Conservation (phyloP, 1,140 invertebrate genomes). For the Homarus americanus region DNA sequence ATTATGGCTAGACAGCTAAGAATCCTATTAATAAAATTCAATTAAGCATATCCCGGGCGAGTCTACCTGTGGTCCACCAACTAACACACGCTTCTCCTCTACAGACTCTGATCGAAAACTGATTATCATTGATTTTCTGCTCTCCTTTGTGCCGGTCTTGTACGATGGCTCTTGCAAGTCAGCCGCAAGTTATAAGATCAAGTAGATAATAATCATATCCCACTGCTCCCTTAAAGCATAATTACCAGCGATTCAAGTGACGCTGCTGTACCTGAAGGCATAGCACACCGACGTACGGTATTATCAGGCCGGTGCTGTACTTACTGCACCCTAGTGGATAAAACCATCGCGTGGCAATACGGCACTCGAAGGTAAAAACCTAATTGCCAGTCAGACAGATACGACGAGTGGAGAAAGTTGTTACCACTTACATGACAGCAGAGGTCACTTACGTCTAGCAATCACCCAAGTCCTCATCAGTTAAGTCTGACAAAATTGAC, state of each 20-base stretch:
- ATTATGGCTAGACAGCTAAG: not conserved
- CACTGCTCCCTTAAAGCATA: constrained; percentile 17
- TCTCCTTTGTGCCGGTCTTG: not conserved
- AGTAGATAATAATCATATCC: constrained; percentile 21
- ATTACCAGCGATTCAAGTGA: constrained; percentile 19
- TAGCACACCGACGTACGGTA: not conserved
- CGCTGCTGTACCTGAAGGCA: not conserved
- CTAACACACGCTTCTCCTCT: not conserved
- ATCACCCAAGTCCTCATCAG: not conserved
- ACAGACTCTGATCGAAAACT: not conserved
- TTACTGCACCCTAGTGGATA: not conserved
- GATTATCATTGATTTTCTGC: not conserved
- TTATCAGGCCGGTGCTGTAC: not conserved
- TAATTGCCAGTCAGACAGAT: not conserved
- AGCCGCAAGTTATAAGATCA: constrained; percentile 27
- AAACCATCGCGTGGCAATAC: not conserved
- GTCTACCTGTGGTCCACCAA: not conserved
- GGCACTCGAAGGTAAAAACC: not conserved
- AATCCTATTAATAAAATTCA: not conserved
- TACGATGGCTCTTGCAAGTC: constrained; percentile 25
- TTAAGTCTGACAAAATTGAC: constrained; percentile 6
- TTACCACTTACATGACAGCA: not conserved
- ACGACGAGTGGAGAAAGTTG: constrained; percentile 2
- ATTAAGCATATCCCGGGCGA: not conserved
- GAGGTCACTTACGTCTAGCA: not conserved